phyloP scores from a whole-genome alignment of 2,797 vertebrate species.

The Myotis pilosus region DNA sequence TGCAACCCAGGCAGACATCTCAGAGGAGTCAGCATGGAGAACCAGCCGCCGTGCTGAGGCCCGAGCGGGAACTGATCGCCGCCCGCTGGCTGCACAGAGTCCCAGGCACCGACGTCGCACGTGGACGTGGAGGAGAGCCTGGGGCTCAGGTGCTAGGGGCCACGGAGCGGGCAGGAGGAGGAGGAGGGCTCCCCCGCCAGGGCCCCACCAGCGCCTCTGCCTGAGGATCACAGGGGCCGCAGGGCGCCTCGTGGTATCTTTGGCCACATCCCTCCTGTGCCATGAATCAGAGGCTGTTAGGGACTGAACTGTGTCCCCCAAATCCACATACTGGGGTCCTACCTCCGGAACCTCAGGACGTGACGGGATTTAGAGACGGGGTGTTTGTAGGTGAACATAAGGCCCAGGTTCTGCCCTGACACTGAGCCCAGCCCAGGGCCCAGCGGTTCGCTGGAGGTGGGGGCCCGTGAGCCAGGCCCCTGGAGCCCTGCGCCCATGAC shows the following conservation, averaged over 20 bases:
- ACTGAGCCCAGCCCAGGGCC: no score
- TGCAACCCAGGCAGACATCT: neutral
- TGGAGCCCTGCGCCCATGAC: no score
- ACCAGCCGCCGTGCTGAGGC: neutral
- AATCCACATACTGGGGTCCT: neutral
- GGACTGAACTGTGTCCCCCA: no score
- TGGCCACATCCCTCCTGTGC: neutral
- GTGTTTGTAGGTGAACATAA: neutral
- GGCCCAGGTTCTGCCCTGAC: no score
- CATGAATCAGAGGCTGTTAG: neutral
- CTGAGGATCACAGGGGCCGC: neutral
- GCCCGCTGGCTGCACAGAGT: neutral
- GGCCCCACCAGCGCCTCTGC: neutral
- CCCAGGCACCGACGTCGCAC: neutral
- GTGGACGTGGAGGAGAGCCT: neutral
- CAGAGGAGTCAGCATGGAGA: neutral
- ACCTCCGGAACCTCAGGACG: neutral
- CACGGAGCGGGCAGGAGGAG: rapidly evolving
- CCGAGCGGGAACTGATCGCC: neutral
- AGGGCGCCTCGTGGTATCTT: rapidly evolving
- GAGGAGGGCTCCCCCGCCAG: neutral
- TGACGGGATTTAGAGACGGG: neutral
- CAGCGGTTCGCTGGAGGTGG: no score
- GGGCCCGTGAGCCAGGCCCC: no score
- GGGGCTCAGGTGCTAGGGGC: no score